Percentiles rank a stretch among this genome's conserved stretches.
Conservation (phyloP, 2,797 vertebrate species). For the Characodon lateralis region DNA sequence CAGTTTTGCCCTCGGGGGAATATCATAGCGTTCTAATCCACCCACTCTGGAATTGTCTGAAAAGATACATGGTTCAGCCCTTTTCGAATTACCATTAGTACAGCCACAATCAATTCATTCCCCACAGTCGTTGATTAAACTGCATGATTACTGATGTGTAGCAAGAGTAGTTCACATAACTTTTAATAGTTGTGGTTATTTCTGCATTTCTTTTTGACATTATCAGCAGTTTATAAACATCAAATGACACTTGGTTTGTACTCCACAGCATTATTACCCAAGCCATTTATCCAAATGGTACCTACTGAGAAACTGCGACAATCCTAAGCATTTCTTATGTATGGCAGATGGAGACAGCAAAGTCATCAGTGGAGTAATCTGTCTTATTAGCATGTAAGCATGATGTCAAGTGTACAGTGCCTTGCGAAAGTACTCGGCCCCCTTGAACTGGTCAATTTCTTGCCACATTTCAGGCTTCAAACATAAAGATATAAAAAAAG, state of each 20-base stretch:
- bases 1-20: slow-evolving; percentile 26
- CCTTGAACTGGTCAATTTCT: too few species aligned
- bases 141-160: slow-evolving; percentile 12
- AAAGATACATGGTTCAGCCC: slow-evolving; percentile 32
- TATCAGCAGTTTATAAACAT: not conserved
- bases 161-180: not conserved
- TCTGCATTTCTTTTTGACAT: not conserved
- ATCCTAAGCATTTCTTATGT: not conserved
- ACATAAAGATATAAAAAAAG: too few species aligned
- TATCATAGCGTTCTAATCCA: slow-evolving; percentile 38
- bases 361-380: slow-evolving; percentile 9
- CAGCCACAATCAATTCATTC: slow-evolving; percentile 6
- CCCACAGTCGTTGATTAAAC: not conserved
- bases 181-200: not conserved
- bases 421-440: too few species aligned
- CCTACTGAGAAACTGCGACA: not conserved
- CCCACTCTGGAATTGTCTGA: slow-evolving; percentile 28
- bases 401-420: not conserved
- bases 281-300: slow-evolving; percentile 2
- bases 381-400: not conserved
- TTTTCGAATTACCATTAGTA: slow-evolving; percentile 1
- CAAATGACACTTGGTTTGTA: not conserved
- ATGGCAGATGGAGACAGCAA: slow-evolving; percentile 8
- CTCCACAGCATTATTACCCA: slow-evolving; percentile 5
- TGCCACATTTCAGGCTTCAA: too few species aligned